phyloP scores from a whole-genome alignment of 2,797 vertebrate genomes.

The Chaetodon trifasciatus region DNA sequence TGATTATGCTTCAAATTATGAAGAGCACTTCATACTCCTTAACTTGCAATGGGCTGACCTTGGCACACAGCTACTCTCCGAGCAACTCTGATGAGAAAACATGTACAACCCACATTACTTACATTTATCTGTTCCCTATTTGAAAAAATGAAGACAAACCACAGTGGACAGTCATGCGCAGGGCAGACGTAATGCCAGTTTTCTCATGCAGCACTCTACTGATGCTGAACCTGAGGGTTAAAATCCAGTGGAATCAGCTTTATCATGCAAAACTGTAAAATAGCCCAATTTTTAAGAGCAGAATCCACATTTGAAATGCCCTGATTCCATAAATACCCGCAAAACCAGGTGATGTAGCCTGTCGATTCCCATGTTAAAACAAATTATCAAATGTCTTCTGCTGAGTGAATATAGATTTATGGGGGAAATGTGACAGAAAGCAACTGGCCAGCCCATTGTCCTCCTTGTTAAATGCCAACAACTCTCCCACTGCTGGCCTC shows the following conservation, averaged over 20 bases:
- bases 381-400: constrained; percentile 24
- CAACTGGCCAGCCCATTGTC: constrained; percentile 19
- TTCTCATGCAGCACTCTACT: not conserved
- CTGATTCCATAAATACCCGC: constrained; percentile 2
- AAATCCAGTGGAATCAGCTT: not conserved
- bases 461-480: constrained; percentile 53
- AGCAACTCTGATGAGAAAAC: not conserved
- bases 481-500: constrained; percentile 42
- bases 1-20: constrained; percentile 11
- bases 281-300: not conserved
- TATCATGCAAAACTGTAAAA: not conserved
- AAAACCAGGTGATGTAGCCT: not conserved
- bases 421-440: constrained; percentile 30
- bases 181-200: not conserved
- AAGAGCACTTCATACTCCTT: constrained; percentile 24
- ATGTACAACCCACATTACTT: not conserved
- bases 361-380: not conserved
- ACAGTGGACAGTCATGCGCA: not conserved
- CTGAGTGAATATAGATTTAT: constrained; percentile 56
- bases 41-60: not conserved
- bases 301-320: not conserved
- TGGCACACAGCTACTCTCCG: constrained; percentile 1
- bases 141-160: not conserved
- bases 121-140: not conserved
- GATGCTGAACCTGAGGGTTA: not conserved